Evolutionary conservation across 2,888 invertebrate species (phyloP), one percentile per base, ranked within the genome.

Genomic region (Chrysolina haemoptera): DNA sequence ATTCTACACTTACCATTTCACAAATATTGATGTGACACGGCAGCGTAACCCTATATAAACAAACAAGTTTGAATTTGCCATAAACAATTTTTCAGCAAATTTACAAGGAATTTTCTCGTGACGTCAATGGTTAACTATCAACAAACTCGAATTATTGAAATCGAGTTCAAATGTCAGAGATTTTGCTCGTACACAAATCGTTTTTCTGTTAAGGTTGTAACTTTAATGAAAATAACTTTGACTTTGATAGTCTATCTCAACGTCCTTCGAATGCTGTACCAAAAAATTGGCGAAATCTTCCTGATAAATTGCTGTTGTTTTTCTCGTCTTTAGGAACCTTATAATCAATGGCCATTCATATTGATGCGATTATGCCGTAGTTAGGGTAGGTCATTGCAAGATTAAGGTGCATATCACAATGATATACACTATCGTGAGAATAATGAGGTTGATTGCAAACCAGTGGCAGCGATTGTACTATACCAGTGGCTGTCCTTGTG

Each of bases 321-420:
- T 63, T 63, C 43, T 63, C 35, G 40, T 14, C n/a, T 18, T 43
- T 41, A 20, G 27, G 16, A 41, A 59, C 35, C 63, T 63, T 43
- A 41, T 68, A 68, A 74, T 74, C 68, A 68, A 27, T 68, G 64
- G 67, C 69, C 66, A 72, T 75, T 67, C 70, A 64, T 64, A 68
- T 75, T 75, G n/a, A n/a, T n/a, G 48, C 43, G 72, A 72, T 73
- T 69, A 62, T 62, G 67, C 50, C 62, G 68, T 68, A 48, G 76
- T 76, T 78, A 64, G 43, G 66, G 74, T 77, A 78, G 78, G 78
- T 78, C 76, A 76, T 63, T 64, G 50, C 53, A 62, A 75, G 78
- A 80, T 78, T 77, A 78, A 78, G 80, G 80, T 80, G n/a, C n/a
- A n/a, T n/a, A 80, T 78, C 78, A 74, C 63, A 77, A 70, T 71